phyloP scores from a whole-genome alignment of 2,888 invertebrate species.

The Timema podura region DNA sequence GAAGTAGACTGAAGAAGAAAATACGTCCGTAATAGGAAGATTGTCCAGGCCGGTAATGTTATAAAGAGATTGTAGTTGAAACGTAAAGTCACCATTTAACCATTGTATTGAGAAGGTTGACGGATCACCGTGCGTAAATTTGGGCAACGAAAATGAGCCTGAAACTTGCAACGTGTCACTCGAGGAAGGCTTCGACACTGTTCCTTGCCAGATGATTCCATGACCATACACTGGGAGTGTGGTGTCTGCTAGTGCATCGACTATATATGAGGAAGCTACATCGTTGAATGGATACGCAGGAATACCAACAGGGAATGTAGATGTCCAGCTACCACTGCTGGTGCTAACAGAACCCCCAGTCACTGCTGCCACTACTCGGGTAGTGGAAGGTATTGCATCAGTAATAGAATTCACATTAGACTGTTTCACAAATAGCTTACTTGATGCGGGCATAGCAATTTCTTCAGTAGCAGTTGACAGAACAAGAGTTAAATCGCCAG shows the following conservation, averaged over 20 bases:
- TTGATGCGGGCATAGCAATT: too few relatives aligned
- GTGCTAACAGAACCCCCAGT: constrained; percentile 8
- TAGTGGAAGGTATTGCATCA: too few relatives aligned
- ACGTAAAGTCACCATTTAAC: constrained; percentile 21
- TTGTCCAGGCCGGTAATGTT: not conserved
- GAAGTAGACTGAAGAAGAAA: constrained; percentile 22
- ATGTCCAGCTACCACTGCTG: too few relatives aligned
- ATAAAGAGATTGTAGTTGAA: constrained; percentile 11
- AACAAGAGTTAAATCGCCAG: too few relatives aligned
- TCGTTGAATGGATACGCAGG: not conserved
- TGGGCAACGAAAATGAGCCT: constrained; percentile 20
- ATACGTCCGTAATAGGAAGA: constrained; percentile 21
- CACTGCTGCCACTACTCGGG: too few relatives aligned
- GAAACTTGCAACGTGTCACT: not conserved
- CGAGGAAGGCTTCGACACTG: not conserved
- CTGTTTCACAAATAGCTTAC: too few relatives aligned
- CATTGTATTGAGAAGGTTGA: constrained; percentile 17
- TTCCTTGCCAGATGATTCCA: constrained; percentile 11
- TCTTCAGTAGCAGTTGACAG: too few relatives aligned
- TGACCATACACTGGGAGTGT: not conserved
- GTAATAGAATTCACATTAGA: too few relatives aligned
- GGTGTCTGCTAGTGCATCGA: not conserved
- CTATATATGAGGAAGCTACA: not conserved
- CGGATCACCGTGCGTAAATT: constrained; percentile 15
- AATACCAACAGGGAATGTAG: constrained; percentile 4